phyloP scores from a whole-genome alignment of 2,797 vertebrate genomes.

The Psittacula echo region DNA sequence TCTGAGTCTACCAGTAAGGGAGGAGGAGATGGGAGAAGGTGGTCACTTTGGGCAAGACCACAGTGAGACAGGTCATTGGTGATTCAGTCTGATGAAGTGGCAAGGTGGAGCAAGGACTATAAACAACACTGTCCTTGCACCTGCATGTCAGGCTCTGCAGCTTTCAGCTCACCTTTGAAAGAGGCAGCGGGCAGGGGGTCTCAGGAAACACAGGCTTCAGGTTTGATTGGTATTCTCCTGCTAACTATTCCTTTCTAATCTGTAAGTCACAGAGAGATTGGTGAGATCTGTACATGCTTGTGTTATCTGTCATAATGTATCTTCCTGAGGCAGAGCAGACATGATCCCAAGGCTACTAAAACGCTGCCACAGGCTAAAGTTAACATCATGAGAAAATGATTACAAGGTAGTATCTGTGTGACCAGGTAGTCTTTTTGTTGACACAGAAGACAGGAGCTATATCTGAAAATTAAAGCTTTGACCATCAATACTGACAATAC shows the following conservation, averaged over 20 bases:
- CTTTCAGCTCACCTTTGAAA: background rate
- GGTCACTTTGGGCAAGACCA: background rate
- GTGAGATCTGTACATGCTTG: background rate
- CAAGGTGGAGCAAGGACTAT: background rate
- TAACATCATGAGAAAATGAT: background rate
- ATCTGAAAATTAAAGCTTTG: background rate
- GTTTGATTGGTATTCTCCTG: background rate
- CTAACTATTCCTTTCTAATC: background rate
- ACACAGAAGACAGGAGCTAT: background rate
- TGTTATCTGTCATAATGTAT: background rate
- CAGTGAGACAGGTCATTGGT: background rate
- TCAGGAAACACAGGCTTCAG: background rate
- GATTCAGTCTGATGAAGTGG: background rate
- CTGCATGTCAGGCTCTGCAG: background rate
- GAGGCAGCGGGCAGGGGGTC: background rate
- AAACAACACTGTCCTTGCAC: background rate
- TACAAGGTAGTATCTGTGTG: background rate
- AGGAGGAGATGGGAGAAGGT: background rate
- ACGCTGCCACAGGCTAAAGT: background rate
- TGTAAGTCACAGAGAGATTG: background rate
- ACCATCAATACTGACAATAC: background rate
- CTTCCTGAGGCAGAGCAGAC: background rate
- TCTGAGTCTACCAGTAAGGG: background rate
- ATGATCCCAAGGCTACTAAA: background rate
- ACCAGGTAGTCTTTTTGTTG: background rate